Evolutionary conservation across 30 jellyfish, hydroid and myxozoan species (phyloP).

Genomic region (Aurelia aurita complex sp. Pacific): DNA sequence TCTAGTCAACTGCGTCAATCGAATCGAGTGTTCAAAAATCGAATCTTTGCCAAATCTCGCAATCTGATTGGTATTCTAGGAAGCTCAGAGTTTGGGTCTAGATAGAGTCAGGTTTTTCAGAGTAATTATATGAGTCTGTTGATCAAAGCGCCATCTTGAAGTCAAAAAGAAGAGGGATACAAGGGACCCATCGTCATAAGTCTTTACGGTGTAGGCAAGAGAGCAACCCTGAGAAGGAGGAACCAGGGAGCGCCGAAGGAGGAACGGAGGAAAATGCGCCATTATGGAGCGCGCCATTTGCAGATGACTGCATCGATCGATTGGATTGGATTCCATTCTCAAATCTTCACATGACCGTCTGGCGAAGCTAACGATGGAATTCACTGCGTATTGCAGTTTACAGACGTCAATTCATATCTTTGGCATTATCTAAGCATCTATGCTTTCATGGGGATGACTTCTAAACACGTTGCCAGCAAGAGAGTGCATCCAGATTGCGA

Average conservation of each 20-base stretch:
- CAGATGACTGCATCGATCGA: background rate
- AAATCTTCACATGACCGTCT: background rate
- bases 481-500: conserved; percentile 2
- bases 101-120: too few relatives aligned
- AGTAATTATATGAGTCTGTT: too few relatives aligned
- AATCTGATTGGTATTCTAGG: too few relatives aligned
- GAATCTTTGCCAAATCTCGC: too few relatives aligned
- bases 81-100: too few relatives aligned
- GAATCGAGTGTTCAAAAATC: too few relatives aligned
- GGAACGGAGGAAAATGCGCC: background rate
- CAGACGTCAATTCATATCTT: background rate
- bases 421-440: background rate
- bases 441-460: background rate
- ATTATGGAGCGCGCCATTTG: conserved; percentile 14
- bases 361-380: background rate
- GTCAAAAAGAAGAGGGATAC: too few relatives aligned
- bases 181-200: too few relatives aligned
- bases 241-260: background rate
- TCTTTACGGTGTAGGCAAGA: too few relatives aligned
- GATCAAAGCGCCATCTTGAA: too few relatives aligned
- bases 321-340: conserved; percentile 2
- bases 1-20: too few relatives aligned
- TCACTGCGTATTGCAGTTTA: background rate
- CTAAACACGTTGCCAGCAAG: background rate
- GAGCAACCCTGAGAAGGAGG: too few relatives aligned